These are phyloP conservation scores for Phyllotreta cruciferae DNA, from an alignment of 2,888 invertebrate species.

Conservation along the genomic window DNA sequence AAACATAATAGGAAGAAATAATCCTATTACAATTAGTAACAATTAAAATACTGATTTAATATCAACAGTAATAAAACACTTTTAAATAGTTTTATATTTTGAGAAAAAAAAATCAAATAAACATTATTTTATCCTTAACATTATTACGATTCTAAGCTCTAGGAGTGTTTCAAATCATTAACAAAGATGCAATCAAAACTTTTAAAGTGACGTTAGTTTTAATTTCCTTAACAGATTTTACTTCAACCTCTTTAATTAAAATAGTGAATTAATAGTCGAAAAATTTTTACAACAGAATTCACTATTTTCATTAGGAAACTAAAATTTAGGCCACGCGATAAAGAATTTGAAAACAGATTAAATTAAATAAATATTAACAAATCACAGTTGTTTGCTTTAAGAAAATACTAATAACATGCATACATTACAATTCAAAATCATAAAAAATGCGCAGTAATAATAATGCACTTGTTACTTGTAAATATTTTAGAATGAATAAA, in stretches of 20 bases:
- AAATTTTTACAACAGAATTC: too few relatives aligned
- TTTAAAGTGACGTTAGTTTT: neutral
- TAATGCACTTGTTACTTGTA: neutral
- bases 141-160: constrained; percentile 12
- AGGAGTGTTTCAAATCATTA: constrained; percentile 5
- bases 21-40: constrained; percentile 32
- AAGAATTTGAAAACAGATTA: too few relatives aligned
- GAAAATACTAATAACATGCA: constrained; percentile 8
- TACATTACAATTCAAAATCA: constrained; percentile 5
- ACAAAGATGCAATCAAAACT: constrained; percentile 7
- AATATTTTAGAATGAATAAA: too few relatives aligned
- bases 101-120: constrained; percentile 19
- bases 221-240: too few relatives aligned
- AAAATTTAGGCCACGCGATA: too few relatives aligned
- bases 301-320: too few relatives aligned
- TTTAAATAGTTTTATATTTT: constrained; percentile 9
- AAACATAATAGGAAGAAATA: constrained; percentile 6
- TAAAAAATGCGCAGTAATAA: constrained; percentile 2
- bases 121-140: constrained; percentile 4
- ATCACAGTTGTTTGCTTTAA: constrained; percentile 28
- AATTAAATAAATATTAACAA: constrained; percentile 27
- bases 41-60: constrained; percentile 36
- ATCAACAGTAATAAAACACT: constrained; percentile 33
- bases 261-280: too few relatives aligned
- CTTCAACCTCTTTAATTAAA: too few relatives aligned